These are phyloP conservation scores for Lepidonotus clava DNA, from an alignment of 2,888 invertebrate species.

Conservation along the genomic window DNA sequence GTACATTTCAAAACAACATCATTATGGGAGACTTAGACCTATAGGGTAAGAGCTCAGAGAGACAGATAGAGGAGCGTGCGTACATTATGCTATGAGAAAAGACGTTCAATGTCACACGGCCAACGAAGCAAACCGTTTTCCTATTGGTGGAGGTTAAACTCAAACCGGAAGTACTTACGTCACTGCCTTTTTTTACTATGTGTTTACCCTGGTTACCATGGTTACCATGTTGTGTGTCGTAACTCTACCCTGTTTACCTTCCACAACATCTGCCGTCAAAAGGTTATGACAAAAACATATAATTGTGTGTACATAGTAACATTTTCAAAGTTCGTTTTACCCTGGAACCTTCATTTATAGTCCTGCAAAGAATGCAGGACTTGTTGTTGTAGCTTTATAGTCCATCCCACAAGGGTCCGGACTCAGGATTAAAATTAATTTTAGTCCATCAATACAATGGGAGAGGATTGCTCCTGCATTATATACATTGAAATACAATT, in stretches of 20 bases:
- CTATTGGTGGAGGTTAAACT: slow-evolving; percentile 16
- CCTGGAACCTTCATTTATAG: slow-evolving; percentile 51
- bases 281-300: slow-evolving; percentile 36
- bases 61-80: not conserved
- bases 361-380: slow-evolving; percentile 41
- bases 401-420: not conserved
- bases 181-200: not conserved
- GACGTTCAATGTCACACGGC: not conserved
- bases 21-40: not conserved
- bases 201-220: slow-evolving; percentile 51
- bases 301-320: slow-evolving; percentile 35
- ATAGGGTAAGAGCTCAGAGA: not conserved
- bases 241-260: slow-evolving; percentile 51
- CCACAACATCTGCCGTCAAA: slow-evolving; percentile 43
- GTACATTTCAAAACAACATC: not conserved
- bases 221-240: slow-evolving; percentile 31
- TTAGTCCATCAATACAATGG: not conserved
- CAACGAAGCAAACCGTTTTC: not conserved
- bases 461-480: not conserved
- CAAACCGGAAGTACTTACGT: slow-evolving; percentile 38
- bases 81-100: not conserved
- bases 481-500: slow-evolving; percentile 46
- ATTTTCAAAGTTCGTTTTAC: slow-evolving; percentile 27
- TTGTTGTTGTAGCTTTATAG: slow-evolving; percentile 43
- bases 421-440: slow-evolving; percentile 36